Evolutionary conservation across 2,113 vertebrate species (phyloP), one percentile per base, ranked within the genome.

Genomic region (Actinemys pallida): DNA sequence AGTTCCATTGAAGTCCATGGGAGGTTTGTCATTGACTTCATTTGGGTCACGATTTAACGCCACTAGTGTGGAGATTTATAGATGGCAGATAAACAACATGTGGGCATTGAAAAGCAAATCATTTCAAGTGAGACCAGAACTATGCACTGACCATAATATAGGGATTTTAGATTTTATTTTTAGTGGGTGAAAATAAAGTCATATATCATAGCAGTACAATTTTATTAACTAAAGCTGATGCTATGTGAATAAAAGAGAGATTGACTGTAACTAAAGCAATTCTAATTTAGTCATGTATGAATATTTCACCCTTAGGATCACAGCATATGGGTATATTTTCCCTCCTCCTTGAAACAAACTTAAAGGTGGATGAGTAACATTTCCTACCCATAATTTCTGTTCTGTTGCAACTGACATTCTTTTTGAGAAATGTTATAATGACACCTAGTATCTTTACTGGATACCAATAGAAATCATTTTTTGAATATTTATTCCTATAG

Each of bases 151-250:
- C 39, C 78, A 4, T 2, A 49, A 29, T 29, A 89, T 6, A 80
- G 42, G 59, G 85, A 52, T 22, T 72, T 72, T 20, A n/a, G 31
- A 92, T 17, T 3, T 80, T 9, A 1, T 2, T 31, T 90, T 90
- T 92, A 12, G 22, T 39, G 13, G 14, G 53, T n/a, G 31, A 52
- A 27, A 3, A 0, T 62, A 25, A 50, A 62, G 35, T 16, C 0
- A 22, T 72, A 0, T 0, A 0, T 80, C 17, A 80, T 0, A 0
- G 10, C 90, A 2, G 2, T 49, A 39, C 1, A 0, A 29, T 76
- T 6, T 24, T 84, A 0, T 7, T 80, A 31, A 2, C 24, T 90
- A 22, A 25, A 93, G 9, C 3, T 75, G 35, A n/a, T 79, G 27
- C 3, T 81, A 14, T 52, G 76, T 17, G 31, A 83, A 20, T 86